Percentiles rank a stretch among this genome's conserved stretches.
These are phyloP conservation scores for Garrulus glandarius DNA, from an alignment of 2,797 vertebrate species.

Conservation along the genomic window DNA sequence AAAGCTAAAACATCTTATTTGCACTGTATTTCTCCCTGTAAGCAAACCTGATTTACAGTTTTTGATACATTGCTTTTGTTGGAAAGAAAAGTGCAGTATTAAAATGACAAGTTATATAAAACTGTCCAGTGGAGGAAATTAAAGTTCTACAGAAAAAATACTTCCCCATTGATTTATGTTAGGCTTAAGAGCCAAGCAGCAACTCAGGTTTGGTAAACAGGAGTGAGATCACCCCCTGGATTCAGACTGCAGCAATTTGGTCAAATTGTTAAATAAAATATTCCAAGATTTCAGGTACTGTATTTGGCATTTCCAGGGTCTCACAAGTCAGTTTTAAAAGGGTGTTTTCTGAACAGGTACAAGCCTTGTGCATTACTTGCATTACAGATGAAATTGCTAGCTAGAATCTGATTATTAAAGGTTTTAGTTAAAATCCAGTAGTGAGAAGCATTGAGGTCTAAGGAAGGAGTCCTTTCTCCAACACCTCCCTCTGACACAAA, in stretches of 20 bases:
- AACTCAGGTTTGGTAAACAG: background rate
- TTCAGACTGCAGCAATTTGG: background rate
- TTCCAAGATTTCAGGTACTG: background rate
- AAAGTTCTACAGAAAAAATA: background rate
- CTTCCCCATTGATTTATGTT: background rate
- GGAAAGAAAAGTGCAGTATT: background rate
- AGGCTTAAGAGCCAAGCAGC: background rate
- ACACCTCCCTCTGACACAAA: background rate
- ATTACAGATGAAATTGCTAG: background rate
- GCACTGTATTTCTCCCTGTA: background rate
- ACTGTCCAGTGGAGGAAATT: constrained; percentile 9
- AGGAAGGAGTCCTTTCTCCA: background rate
- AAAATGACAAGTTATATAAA: constrained; percentile 20
- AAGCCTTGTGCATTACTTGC: background rate
- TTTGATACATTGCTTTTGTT: background rate
- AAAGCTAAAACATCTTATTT: background rate
- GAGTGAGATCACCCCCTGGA: background rate
- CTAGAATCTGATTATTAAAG: background rate
- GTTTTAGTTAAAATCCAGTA: background rate
- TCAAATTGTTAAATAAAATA: background rate
- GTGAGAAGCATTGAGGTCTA: background rate
- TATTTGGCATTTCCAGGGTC: background rate
- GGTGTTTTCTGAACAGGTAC: background rate
- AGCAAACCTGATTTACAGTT: background rate
- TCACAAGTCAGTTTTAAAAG: background rate